Evolutionary conservation across 2,888 invertebrate genomes (phyloP), one percentile per base, ranked within the genome.

Genomic region (Blomia tropicalis): DNA sequence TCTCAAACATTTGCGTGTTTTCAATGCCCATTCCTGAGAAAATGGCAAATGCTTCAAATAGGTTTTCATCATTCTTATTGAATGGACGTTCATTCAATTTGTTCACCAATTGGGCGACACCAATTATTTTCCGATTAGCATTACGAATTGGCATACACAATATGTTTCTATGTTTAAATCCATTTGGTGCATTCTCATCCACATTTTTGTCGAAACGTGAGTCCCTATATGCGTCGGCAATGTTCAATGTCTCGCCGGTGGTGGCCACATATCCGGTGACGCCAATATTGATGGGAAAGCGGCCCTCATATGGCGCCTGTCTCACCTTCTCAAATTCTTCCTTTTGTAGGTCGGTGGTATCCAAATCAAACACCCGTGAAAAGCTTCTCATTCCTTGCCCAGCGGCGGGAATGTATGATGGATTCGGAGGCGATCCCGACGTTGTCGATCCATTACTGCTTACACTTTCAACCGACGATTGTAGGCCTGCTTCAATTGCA

Each of bases 21-120:
- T 92, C 88, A 66, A 93, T 91, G 61, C 93, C 93, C 85, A 93
- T 88, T 36, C 93, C 93, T 77, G 91, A 92, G 77, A 93, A 93
- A 70, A 93, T 92, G 66, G 92, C 90, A 75, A 93, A 93, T 2
- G 93, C 92, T 76, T 93, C 92, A 68, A 93, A 88, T 72, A 93
- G 87, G 76, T 92, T 91, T 76, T 92, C 91, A 73, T 93, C 92
- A 75, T 91, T 92, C 75, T 87, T 87, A 69, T 90, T 90, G 76
- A 92, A 93, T 29, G 83, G 80, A 69, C 88, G 79, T 70, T 85
- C 85, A 75, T 90, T 86, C 75, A 89, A 86, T 77, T 93, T 92
- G 77, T 93, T 92, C 68, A 92, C 81, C 69, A 93, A 79, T 76
- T 84, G 83, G 72, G 89, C 89, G 59, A 93, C 91, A 62, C 92